These are phyloP conservation scores for Centropyge bicolor DNA, from an alignment of 2,797 vertebrate genomes.

Conservation along the genomic window DNA sequence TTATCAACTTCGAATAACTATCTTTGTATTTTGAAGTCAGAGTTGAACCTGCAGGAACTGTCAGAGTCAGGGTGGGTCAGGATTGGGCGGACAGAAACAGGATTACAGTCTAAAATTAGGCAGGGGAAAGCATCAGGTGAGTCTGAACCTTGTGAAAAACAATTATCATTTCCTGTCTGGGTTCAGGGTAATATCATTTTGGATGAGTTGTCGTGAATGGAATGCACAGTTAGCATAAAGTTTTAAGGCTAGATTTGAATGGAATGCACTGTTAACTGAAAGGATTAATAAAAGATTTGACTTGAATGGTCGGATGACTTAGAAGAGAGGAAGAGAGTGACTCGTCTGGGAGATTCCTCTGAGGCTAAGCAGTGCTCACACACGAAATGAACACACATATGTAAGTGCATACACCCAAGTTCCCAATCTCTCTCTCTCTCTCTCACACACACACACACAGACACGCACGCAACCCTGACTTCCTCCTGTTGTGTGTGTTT, in stretches of 20 bases:
- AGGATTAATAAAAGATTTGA: constrained; percentile 79
- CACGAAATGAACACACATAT: constrained; percentile 49
- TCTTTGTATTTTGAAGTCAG: constrained; percentile 46
- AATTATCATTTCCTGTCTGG: constrained; percentile 76
- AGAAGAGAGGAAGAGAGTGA: constrained; percentile 73
- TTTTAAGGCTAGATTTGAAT: constrained; percentile 70
- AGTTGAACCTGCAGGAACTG: constrained; percentile 55
- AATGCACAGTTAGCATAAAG: constrained; percentile 71
- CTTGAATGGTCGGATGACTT: constrained; percentile 74
- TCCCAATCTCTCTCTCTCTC: constrained; percentile 29
- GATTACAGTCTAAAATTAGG: constrained; percentile 74
- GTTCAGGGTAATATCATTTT: constrained; percentile 56
- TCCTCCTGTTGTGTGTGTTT: constrained; percentile 82
- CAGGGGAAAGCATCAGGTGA: constrained; percentile 53
- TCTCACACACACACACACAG: constrained; percentile 22
- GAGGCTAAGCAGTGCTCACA: constrained; percentile 60
- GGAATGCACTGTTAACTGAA: constrained; percentile 74
- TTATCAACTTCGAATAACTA: constrained; percentile 43
- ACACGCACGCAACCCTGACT: constrained; percentile 63
- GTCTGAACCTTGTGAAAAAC: constrained; percentile 62
- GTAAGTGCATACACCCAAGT: constrained; percentile 38
- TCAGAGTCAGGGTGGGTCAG: constrained; percentile 72
- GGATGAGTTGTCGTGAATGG: constrained; percentile 64
- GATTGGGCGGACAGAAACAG: constrained; percentile 59
- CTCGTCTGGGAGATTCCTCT: constrained; percentile 68